Conservation (phyloP, 2,888 invertebrate genomes). For the Strigamia crassipes region DNA sequence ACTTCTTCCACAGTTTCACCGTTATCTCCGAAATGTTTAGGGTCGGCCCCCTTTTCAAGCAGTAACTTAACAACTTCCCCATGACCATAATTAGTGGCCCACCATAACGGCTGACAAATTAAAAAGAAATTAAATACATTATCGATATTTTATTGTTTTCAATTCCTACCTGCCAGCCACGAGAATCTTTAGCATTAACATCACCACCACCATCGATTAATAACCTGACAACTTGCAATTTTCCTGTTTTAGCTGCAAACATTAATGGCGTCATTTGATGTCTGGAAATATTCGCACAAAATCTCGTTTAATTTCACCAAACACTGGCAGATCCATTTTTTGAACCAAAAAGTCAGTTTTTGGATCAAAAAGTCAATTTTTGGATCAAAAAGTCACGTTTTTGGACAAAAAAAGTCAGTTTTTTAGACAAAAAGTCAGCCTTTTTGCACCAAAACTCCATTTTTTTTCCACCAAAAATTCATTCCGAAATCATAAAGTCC, state of each 20-base stretch:
- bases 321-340: too few species aligned
- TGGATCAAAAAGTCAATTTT: too few species aligned
- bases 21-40: slow-evolving; percentile 53
- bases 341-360: too few species aligned
- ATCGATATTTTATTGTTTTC: too few species aligned
- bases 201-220: slow-evolving; percentile 57
- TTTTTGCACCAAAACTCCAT: too few species aligned
- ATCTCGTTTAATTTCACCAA: too few species aligned
- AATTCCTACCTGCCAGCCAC: slow-evolving; percentile 58
- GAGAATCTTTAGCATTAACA: slow-evolving; percentile 58
- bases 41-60: slow-evolving; percentile 55
- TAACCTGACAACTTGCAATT: slow-evolving; percentile 55
- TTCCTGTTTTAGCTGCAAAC: slow-evolving; percentile 60
- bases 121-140: not conserved
- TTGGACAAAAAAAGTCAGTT: too few species aligned
- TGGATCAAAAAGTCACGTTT: too few species aligned
- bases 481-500: too few species aligned
- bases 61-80: slow-evolving; percentile 55
- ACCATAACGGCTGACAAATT: slow-evolving; percentile 56
- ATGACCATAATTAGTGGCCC: slow-evolving; percentile 57
- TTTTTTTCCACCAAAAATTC: too few species aligned
- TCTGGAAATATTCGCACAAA: slow-evolving; percentile 52
- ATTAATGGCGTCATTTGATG: slow-evolving; percentile 60
- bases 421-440: too few species aligned
- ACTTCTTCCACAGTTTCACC: slow-evolving; percentile 56